These are phyloP conservation scores for Hermodice carunculata DNA, from an alignment of 2,888 invertebrate genomes.

Conservation along the genomic window DNA sequence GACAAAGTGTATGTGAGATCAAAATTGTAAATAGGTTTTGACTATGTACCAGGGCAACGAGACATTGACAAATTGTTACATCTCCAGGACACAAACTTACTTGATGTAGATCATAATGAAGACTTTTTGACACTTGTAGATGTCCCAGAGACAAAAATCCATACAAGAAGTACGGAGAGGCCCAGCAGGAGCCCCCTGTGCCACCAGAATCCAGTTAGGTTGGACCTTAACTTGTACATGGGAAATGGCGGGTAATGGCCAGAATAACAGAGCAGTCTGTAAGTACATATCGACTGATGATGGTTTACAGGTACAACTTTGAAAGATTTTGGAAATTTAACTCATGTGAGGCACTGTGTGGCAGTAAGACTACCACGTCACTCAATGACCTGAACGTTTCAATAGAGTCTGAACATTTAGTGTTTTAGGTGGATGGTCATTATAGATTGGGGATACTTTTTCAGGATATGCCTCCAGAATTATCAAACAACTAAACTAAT, in stretches of 20 bases:
- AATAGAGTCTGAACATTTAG: background rate
- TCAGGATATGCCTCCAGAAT: background rate
- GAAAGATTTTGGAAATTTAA: constrained; percentile 11
- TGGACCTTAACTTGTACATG: constrained; percentile 28
- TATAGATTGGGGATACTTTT: constrained; percentile 10
- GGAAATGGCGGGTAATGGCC: background rate
- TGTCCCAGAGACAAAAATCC: too few relatives aligned
- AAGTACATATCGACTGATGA: too few relatives aligned
- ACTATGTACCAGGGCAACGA: too few relatives aligned
- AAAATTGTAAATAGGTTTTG: too few relatives aligned
- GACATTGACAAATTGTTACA: too few relatives aligned
- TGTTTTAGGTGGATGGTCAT: constrained; percentile 2
- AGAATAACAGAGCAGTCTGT: background rate
- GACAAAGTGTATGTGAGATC: too few relatives aligned
- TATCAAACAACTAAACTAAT: constrained; percentile 8
- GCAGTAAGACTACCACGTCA: background rate
- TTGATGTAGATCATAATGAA: too few relatives aligned
- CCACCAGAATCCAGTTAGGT: constrained; percentile 21
- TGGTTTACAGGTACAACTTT: constrained; percentile 1
- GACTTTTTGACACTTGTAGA: too few relatives aligned
- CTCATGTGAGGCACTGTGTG: background rate
- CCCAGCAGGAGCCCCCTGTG: constrained; percentile 21
- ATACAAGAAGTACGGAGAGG: constrained; percentile 20
- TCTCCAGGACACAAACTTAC: too few relatives aligned
- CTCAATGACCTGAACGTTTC: background rate